Conservation (phyloP, 2,888 invertebrate species). For the Harpalus rubripes region DNA sequence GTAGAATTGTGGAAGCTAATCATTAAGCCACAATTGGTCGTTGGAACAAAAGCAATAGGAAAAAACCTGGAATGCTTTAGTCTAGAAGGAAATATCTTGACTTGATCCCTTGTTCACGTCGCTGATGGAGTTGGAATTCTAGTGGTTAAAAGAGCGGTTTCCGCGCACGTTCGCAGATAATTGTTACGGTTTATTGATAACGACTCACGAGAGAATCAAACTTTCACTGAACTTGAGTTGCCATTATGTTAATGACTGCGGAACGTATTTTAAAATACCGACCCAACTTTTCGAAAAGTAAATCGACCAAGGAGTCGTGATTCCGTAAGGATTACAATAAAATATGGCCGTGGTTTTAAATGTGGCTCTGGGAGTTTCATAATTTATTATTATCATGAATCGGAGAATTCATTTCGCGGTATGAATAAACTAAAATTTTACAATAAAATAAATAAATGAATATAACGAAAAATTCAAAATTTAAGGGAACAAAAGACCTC, state of each 20-base stretch:
- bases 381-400: not conserved
- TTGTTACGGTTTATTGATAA: slow-evolving; percentile 66
- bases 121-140: slow-evolving; percentile 21
- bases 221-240: slow-evolving; percentile 63
- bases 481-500: no score
- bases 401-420: not conserved
- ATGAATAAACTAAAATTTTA: not conserved
- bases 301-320: slow-evolving; percentile 48
- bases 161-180: slow-evolving; percentile 59
- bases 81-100: not conserved
- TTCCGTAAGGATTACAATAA: slow-evolving; percentile 36
- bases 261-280: slow-evolving; percentile 57
- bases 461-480: no score
- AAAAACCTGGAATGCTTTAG: not conserved
- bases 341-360: slow-evolving; percentile 33
- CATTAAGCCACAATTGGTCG: not conserved
- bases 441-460: not conserved
- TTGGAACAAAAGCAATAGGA: not conserved
- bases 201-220: slow-evolving; percentile 59
- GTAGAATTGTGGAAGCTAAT: not conserved
- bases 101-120: not conserved
- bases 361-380: slow-evolving; percentile 21
- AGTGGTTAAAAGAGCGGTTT: slow-evolving; percentile 26
- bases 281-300: slow-evolving; percentile 55
- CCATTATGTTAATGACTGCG: slow-evolving; percentile 64